Percentiles rank a stretch among this genome's conserved stretches.
Evolutionary conservation across 1,140 invertebrate species (phyloP).

Genomic region (Dreissena polymorpha): DNA sequence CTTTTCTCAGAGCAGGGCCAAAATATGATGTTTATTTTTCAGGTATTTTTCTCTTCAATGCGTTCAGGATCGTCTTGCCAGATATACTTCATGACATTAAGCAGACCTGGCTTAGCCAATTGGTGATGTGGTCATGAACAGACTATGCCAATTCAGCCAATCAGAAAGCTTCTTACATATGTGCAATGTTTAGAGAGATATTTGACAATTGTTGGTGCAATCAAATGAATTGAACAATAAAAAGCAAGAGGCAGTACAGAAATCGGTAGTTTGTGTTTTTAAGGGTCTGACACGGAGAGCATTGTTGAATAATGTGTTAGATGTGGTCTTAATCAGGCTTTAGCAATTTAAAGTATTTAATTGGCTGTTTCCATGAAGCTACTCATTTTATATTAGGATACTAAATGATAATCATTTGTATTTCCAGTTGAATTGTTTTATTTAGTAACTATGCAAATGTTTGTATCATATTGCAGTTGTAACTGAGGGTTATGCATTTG

Average conservation of each 20-base stretch:
- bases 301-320: neutral
- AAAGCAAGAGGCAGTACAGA: neutral
- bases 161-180: neutral
- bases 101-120: conserved; percentile 99
- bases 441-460: no score
- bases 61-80: conserved; percentile 98
- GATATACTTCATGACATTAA: conserved; percentile 99
- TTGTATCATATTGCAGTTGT: no score
- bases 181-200: neutral
- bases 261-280: neutral
- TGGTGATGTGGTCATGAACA: conserved; percentile 85
- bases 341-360: no score
- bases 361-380: no score
- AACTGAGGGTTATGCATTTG: no score
- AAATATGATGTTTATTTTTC: conserved; percentile 66
- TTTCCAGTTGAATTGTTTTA: no score
- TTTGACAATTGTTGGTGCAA: neutral
- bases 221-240: neutral
- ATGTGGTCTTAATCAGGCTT: no score
- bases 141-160: no score
- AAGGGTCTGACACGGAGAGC: neutral
- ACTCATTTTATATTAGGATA: no score
- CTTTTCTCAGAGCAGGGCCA: no score
- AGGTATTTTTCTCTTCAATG: conserved; percentile 99
- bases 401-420: no score